Evolutionary conservation across 1,140 invertebrate species (phyloP).

Genomic region (Aricia agestis): DNA sequence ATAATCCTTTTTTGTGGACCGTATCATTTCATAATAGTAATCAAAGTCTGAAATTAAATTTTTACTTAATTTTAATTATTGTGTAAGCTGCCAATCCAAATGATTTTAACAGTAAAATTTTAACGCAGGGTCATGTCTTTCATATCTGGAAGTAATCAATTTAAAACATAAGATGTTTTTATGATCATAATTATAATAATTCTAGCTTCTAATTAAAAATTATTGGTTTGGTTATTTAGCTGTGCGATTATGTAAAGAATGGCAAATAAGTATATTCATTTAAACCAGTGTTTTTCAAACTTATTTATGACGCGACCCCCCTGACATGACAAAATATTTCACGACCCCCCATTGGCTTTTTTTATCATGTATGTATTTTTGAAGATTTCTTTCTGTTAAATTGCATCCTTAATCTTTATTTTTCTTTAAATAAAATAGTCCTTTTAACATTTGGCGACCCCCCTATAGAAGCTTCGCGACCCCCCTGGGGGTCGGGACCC

Average conservation of each 20-base stretch:
- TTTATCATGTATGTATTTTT: too few relatives aligned
- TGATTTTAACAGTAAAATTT: background rate
- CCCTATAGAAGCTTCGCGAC: too few relatives aligned
- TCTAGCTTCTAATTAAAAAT: background rate
- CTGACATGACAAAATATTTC: too few relatives aligned
- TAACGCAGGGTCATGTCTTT: background rate
- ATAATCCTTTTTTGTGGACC: conserved; percentile 80
- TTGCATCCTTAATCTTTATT: too few relatives aligned
- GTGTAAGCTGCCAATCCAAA: background rate
- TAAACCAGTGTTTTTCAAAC: background rate
- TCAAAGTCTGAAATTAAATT: conserved; percentile 75
- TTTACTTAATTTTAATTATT: background rate
- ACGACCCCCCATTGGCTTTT: too few relatives aligned
- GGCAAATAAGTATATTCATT: background rate
- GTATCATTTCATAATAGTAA: conserved; percentile 78
- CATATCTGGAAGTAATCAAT: background rate
- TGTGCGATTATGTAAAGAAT: background rate
- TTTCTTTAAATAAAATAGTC: too few relatives aligned
- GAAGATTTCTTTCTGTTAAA: too few relatives aligned
- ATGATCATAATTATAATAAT: background rate
- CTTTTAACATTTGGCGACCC: too few relatives aligned
- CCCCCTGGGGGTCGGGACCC: too few relatives aligned
- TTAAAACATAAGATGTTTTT: background rate
- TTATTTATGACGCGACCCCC: too few relatives aligned
- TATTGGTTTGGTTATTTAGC: background rate